Evolutionary conservation across 2,797 vertebrate genomes (phyloP), one percentile per base, ranked within the genome.

Genomic region (Amazona ochrocephala): DNA sequence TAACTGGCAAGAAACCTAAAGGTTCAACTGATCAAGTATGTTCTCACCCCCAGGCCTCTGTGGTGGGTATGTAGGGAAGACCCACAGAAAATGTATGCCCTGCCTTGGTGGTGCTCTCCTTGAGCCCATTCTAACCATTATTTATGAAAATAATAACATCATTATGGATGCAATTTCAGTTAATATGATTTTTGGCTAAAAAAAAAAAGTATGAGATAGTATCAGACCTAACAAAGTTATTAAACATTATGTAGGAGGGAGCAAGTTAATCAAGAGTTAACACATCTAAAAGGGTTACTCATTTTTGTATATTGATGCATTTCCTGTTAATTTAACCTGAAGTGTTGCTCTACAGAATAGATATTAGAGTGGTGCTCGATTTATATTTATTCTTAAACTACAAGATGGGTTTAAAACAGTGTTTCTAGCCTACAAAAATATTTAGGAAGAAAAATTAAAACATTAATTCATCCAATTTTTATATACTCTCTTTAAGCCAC

Each of bases 381-480:
- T 54, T 66, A 51, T n/a, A 74, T 93, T 64, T 39, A 60, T 66
- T 86, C 11, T 51, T 79, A 70, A 90, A 75, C 34, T 79, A 88
- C 11, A 45, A 51, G 26, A 53, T 10, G 21, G 10, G 3, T 60
- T 84, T 83, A 71, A 87, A 89, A 45, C 41, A 60, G 5, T 89
- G 77, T 34, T 83, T 91, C 45, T 71, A 68, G 15, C 13, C 32
- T 93, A n/a, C 1, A 66, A 70, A 87, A 66, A 30, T 86, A 93
- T 72, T 88, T 84, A 88, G 21, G 48, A 51, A 66, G 89, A 94
- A 87, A 94, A 96, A 90, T 32, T 32, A 87, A 90, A 67, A 42
- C 29, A 70, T 84, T 93, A 11, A 76, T 91, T 77, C 71, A 75
- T 41, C 47, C 39, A 54, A 74, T 5, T 83, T 96, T 86, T 64